These are phyloP conservation scores for Loris lydekkerianus DNA, from an alignment of 2,797 vertebrate genomes.

Conservation along the genomic window DNA sequence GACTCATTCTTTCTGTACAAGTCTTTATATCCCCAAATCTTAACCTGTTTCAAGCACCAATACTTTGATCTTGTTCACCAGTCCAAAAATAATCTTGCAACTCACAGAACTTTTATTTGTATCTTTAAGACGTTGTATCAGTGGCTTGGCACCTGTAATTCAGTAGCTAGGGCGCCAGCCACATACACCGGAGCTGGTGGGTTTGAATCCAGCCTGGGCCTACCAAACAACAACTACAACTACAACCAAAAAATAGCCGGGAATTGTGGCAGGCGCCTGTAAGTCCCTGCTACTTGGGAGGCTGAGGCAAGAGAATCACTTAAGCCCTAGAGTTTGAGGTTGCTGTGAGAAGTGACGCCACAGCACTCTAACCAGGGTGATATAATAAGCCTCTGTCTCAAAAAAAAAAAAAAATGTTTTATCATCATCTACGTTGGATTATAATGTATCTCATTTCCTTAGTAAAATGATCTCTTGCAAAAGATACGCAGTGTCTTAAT, in stretches of 20 bases:
- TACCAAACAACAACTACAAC: no score
- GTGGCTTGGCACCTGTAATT: neutral
- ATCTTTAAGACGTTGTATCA: constrained; percentile 1
- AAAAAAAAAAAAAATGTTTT: neutral
- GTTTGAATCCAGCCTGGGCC: no score
- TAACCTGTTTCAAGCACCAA: neutral
- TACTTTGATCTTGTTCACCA: constrained; percentile 14
- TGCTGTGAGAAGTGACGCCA: no score
- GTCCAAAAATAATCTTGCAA: constrained; percentile 9
- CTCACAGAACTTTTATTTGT: constrained; percentile 8
- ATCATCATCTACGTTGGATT: neutral
- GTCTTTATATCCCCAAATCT: neutral
- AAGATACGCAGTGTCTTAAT: neutral
- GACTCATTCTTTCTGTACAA: neutral
- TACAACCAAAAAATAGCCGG: no score
- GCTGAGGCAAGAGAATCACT: no score
- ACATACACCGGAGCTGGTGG: no score
- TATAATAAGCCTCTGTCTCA: no score
- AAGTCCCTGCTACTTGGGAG: no score
- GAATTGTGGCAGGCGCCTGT: no score
- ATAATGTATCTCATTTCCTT: neutral
- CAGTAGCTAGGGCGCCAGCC: no score
- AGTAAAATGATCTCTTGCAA: neutral
- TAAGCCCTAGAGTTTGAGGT: no score
- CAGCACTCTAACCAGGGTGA: no score